Base-by-base conservation (phyloP, 2,888 invertebrate species). In the Meandrusa payeni region DNA sequence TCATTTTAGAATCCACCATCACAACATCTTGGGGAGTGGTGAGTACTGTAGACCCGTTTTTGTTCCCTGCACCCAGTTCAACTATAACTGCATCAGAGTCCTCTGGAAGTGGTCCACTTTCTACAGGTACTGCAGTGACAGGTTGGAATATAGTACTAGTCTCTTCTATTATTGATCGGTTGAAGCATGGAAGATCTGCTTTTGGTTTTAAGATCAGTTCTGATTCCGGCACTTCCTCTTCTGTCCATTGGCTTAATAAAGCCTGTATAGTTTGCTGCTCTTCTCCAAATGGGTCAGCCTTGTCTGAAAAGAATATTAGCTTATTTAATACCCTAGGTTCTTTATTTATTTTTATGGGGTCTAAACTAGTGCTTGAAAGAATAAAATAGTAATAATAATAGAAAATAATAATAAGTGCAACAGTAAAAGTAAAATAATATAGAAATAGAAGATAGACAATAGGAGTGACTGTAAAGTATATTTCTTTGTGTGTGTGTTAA, bases 231-330 rank as follows among this genome's bases (percentile, higher is more conserved):
- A 79, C 57, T 2, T 86, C 88, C 17, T 88, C 88, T 41, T 88
- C 88, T 0, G 71, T 76, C 88, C 88, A 88, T 52, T 88, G 88
- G 54, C 81, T 83, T 34, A 88, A 75, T 0, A 88, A 61, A 0
- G 70, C 75, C 46, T 81, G 83, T 11, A 88, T 85, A 4, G 86
- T 83, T 54, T 76, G 72, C 23, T 83, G 73, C 22, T 86, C 87
- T 43, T 75, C 76, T 54, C 64, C 75, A 42, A 86, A 87, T 0
- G 76, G 76, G 29, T 87, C 86, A 0, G 57, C 54, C 72, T 78
- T 85, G n/a, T 86, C 85, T 82, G 66, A 23, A 34, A 55, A 34
- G 15, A 15, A 15, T 15, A 15, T 15, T 15, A 2, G 4, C 4
- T 3, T 4, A 15, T 15, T 15, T 15, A n/a, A n/a, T n/a, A n/a